Evolutionary conservation across 2,888 invertebrate genomes (phyloP).

Genomic region (Trisateles emortualis): DNA sequence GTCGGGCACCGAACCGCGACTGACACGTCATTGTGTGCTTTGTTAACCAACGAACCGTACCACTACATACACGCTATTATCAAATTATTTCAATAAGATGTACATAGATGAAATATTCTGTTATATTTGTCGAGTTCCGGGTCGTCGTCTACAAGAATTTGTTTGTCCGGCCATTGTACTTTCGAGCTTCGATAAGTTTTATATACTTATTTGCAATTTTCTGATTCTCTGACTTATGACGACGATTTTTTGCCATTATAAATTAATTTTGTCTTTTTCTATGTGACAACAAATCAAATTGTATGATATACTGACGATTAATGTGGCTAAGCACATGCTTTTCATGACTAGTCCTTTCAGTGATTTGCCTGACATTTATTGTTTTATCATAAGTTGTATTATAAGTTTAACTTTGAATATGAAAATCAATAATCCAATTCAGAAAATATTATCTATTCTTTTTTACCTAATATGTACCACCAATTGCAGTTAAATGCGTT

Average conservation of each 20-base stretch:
- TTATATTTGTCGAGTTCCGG: constrained; percentile 8
- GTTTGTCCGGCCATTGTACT: constrained; percentile 1
- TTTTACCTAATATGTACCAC: too few relatives aligned
- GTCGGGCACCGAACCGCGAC: constrained; percentile 68
- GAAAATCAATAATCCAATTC: too few relatives aligned
- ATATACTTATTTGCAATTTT: not conserved
- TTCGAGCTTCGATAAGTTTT: not conserved
- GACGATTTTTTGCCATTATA: not conserved
- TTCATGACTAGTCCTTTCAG: too few relatives aligned
- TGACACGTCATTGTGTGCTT: constrained; percentile 69
- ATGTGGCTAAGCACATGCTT: too few relatives aligned
- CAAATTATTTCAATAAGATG: constrained; percentile 37
- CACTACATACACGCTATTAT: constrained; percentile 32
- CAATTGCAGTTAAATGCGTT: too few relatives aligned
- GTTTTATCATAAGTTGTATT: too few relatives aligned
- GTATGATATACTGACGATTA: too few relatives aligned
- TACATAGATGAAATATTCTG: constrained; percentile 10
- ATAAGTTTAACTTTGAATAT: too few relatives aligned
- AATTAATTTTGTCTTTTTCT: too few relatives aligned
- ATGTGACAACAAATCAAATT: too few relatives aligned
- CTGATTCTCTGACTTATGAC: not conserved
- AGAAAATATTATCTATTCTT: too few relatives aligned
- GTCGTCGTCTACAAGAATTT: constrained; percentile 1
- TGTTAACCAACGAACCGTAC: constrained; percentile 61
- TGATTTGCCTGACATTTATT: too few relatives aligned